phyloP scores from a whole-genome alignment of 1,140 invertebrate genomes.

The Patella vulgata region DNA sequence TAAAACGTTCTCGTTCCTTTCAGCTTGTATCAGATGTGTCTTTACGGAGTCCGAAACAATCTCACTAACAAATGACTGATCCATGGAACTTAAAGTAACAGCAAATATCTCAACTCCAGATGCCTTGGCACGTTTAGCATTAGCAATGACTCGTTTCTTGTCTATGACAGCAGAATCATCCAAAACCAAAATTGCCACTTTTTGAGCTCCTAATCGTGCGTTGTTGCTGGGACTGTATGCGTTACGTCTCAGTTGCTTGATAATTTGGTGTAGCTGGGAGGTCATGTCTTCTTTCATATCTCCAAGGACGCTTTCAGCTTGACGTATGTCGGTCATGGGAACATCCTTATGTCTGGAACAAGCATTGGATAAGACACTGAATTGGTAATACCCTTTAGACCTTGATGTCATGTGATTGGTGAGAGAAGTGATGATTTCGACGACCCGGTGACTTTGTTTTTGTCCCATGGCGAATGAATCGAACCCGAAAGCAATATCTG shows the following conservation, averaged over 20 bases:
- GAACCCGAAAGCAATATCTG: constrained; percentile 9
- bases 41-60: too few species aligned
- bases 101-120: too few species aligned
- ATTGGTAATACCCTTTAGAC: constrained; percentile 1
- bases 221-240: too few species aligned
- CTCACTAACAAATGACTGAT: too few species aligned
- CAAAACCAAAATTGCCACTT: too few species aligned
- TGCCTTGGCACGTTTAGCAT: too few species aligned
- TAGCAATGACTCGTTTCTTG: too few species aligned
- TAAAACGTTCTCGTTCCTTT: too few species aligned
- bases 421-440: constrained; percentile 1
- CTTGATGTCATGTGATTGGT: constrained; percentile 1
- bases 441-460: constrained; percentile 1
- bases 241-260: constrained; percentile 4
- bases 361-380: constrained; percentile 7
- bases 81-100: too few species aligned
- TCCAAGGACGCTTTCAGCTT: background rate
- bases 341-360: constrained; percentile 9
- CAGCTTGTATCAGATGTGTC: too few species aligned
- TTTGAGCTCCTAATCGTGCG: too few species aligned
- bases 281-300: constrained; percentile 3
- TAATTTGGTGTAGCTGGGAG: background rate
- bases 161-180: too few species aligned
- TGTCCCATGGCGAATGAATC: constrained; percentile 6
- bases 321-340: background rate